Evolutionary conservation across 2,888 invertebrate species (phyloP), one percentile per base, ranked within the genome.

Genomic region (Calameuta filiformis): DNA sequence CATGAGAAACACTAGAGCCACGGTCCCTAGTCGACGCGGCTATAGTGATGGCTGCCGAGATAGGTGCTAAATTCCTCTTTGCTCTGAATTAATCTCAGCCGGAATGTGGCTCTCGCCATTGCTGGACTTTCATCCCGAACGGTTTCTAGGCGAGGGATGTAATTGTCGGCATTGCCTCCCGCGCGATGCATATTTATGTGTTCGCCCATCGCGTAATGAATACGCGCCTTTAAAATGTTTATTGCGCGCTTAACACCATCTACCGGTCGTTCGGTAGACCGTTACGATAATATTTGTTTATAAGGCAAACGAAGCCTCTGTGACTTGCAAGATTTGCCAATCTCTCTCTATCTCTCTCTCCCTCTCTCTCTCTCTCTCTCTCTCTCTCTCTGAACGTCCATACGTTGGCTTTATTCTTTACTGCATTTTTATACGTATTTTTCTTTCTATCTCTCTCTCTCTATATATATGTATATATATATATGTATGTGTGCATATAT

Each of bases 11-110:
- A 76, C 79, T 81, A 79, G 80, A 77, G 76, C 69, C 73, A 31
- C 40, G 12, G 73, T 30, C 69, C 31, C 73, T 56, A 34, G 73
- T 56, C 9, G 56, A 56, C 56, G 6, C 56, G 2, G 56, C 56
- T 56, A 56, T 79, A 77, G 82, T 84, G 84, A 87, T 85, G 84
- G 86, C 83, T 85, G 83, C 82, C 82, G 84, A 87, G 87, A 88
- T 90, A 89, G 87, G 89, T 88, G 89, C 88, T 90, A 89, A 89
- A 90, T 90, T 90, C 89, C 90, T 89, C 88, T 89, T 89, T 87
- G 87, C 89, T 87, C 86, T 86, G 89, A 90, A 90, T 90, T 90
- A 90, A 90, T 90, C 90, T 90, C 89, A 84, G 87, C 87, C 86
- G 89, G 90, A 90, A 90, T 90, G 90, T 86, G 85, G 87, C 87